A percentile compares a stretch with the other conserved stretches of the same genome.
Evolutionary conservation across 2,888 invertebrate genomes (phyloP).

Genomic region (Masnerella sp.): DNA sequence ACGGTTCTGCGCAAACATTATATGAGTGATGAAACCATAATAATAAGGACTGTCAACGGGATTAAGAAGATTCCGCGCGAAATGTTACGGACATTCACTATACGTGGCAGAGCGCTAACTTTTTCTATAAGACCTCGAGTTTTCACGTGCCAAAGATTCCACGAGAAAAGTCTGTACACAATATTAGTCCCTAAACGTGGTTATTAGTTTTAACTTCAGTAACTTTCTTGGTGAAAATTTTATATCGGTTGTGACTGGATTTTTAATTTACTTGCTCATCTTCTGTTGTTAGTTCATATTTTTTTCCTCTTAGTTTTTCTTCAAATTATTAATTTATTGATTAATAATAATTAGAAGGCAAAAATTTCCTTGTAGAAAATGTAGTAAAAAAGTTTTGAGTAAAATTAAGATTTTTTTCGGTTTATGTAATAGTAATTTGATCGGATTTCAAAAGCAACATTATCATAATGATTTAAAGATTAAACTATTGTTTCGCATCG

Average conservation of each 20-base stretch:
- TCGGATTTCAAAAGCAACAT: no score
- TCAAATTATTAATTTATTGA: no score
- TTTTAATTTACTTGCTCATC: slow-evolving; percentile 13
- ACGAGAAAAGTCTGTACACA: slow-evolving; percentile 61
- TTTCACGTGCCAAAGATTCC: slow-evolving; percentile 71
- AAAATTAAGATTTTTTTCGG: no score
- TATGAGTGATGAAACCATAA: background rate
- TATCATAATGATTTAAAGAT: no score
- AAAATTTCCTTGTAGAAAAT: no score
- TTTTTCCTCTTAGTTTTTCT: background rate
- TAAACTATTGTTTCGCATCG: no score
- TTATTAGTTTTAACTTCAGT: slow-evolving; percentile 26
- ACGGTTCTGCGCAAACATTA: no score
- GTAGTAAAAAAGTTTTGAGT: no score
- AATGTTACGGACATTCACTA: slow-evolving; percentile 9
- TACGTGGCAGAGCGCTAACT: slow-evolving; percentile 69
- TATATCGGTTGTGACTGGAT: slow-evolving; percentile 9
- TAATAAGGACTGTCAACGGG: slow-evolving; percentile 1
- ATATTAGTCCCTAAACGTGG: slow-evolving; percentile 65
- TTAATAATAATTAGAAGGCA: no score
- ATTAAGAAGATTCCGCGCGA: slow-evolving; percentile 6
- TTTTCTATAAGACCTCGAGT: slow-evolving; percentile 76
- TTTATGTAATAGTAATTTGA: no score
- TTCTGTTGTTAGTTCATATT: no score
- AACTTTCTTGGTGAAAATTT: slow-evolving; percentile 15